A percentile compares a stretch with the other conserved stretches of the same genome.
phyloP scores from a whole-genome alignment of 23 tunicate genomes.

The Trididemnum nubilum region DNA sequence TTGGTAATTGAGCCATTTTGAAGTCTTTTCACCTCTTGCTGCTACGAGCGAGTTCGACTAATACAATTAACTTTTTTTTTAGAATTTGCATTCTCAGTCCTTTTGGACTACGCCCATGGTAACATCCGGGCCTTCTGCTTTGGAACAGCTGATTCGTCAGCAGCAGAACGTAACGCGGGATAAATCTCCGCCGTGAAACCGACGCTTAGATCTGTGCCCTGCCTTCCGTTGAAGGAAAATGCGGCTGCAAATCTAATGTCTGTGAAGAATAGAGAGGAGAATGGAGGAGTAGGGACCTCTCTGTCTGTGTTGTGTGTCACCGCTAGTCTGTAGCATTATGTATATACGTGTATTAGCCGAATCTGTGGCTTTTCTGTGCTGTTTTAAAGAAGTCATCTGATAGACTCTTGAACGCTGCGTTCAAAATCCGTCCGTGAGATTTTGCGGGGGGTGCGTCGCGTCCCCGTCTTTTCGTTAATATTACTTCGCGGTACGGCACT shows the following conservation, averaged over 20 bases:
- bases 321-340: constrained; percentile 33
- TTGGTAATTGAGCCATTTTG: too few relatives aligned
- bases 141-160: constrained; percentile 78
- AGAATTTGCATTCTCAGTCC: constrained; percentile 45
- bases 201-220: constrained; percentile 7
- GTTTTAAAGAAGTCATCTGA: not conserved
- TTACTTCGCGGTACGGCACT: constrained; percentile 44
- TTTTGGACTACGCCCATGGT: constrained; percentile 79
- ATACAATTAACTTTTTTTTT: not conserved
- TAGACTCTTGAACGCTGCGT: not conserved
- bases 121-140: constrained; percentile 76
- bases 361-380: not conserved
- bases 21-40: too few relatives aligned
- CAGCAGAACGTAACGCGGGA: constrained; percentile 72
- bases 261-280: constrained; percentile 8
- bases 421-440: constrained; percentile 22
- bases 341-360: constrained; percentile 32
- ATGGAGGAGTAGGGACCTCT: not conserved
- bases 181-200: constrained; percentile 77
- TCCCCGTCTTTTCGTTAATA: not conserved
- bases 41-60: too few relatives aligned
- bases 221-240: constrained; percentile 10
- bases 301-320: constrained; percentile 51
- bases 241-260: constrained; percentile 18
- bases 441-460: not conserved